These are phyloP conservation scores for Sturnira hondurensis DNA, from an alignment of 2,113 vertebrate genomes.

Conservation along the genomic window DNA sequence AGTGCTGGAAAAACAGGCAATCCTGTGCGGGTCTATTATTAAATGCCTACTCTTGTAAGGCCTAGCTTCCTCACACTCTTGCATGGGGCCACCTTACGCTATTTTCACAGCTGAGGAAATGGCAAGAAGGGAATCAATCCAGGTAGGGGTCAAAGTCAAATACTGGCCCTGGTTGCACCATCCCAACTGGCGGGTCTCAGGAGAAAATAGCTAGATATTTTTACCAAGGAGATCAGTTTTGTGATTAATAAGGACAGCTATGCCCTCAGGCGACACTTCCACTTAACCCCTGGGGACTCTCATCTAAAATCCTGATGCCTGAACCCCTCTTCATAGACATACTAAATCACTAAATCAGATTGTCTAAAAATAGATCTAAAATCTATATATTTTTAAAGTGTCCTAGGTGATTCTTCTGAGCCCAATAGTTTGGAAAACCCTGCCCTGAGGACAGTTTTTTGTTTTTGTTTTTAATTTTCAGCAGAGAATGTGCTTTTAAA, in stretches of 20 bases:
- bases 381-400: neutral
- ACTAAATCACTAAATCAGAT: neutral
- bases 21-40: neutral
- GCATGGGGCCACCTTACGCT: neutral
- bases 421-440: neutral
- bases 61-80: neutral
- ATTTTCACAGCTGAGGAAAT: neutral
- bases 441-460: neutral
- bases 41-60: neutral
- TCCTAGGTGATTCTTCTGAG: neutral
- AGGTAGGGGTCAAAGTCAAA: neutral
- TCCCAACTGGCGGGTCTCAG: neutral
- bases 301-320: neutral
- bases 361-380: neutral
- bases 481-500: too few relatives aligned
- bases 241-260: neutral
- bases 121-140: neutral
- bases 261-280: neutral
- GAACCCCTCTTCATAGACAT: neutral
- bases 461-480: too few relatives aligned
- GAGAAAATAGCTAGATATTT: neutral
- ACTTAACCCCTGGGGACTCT: neutral
- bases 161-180: neutral
- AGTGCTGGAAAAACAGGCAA: neutral
- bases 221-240: neutral